A percentile compares a stretch with the other conserved stretches of the same genome.
These are phyloP conservation scores for Amyelois transitella DNA, from an alignment of 1,140 invertebrate genomes.

Conservation along the genomic window DNA sequence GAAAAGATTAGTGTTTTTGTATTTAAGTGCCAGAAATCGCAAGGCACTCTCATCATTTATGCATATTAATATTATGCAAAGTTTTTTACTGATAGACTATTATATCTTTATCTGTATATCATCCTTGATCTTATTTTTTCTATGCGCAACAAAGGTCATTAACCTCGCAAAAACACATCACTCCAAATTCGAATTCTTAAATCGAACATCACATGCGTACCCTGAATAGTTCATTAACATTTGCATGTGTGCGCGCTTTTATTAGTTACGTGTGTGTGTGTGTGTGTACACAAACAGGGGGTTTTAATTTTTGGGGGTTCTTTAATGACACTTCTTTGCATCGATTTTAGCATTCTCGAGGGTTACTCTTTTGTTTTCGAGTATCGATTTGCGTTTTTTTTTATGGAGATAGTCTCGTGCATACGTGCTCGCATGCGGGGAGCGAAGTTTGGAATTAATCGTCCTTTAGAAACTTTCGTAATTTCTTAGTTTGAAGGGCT, in stretches of 20 bases:
- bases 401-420: constrained; percentile 36
- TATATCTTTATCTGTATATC: no score
- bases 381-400: constrained; percentile 61
- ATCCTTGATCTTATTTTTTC: no score
- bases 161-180: constrained; percentile 5
- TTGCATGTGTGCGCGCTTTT: constrained; percentile 34
- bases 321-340: constrained; percentile 73
- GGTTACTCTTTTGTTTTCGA: constrained; percentile 69
- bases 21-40: no score
- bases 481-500: not conserved
- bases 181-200: not conserved
- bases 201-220: constrained; percentile 14
- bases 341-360: constrained; percentile 69
- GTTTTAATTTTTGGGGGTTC: constrained; percentile 73
- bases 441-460: constrained; percentile 1
- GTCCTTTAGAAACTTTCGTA: not conserved
- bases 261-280: constrained; percentile 32
- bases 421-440: constrained; percentile 27
- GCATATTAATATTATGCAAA: no score
- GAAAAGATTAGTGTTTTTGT: no score
- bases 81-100: no score
- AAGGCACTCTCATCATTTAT: no score
- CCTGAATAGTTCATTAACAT: constrained; percentile 53
- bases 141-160: not conserved
- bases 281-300: constrained; percentile 49